A percentile compares a stretch with the other conserved stretches of the same genome.
These are phyloP conservation scores for Channa argus DNA, from an alignment of 2,113 vertebrate genomes.

Conservation along the genomic window DNA sequence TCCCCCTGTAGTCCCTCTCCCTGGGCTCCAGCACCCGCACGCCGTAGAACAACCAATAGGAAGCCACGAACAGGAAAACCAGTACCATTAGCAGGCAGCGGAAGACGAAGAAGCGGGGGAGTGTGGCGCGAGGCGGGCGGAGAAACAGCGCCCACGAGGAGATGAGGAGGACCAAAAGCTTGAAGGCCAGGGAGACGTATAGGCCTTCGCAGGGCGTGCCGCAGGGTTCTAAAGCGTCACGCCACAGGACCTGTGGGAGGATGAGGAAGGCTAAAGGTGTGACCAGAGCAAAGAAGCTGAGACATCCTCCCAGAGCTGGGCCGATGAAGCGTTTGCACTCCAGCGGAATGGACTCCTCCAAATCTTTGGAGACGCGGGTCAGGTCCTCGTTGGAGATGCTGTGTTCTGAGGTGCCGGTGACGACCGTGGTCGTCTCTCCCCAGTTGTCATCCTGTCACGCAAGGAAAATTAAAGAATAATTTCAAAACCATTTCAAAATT, in stretches of 20 bases:
- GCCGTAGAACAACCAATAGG: conserved; percentile 94
- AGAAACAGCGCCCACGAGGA: conserved; percentile 95
- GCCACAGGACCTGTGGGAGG: conserved; percentile 91
- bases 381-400: conserved; percentile 96
- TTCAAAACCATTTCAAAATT: too few relatives aligned
- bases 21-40: conserved; percentile 89
- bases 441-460: conserved; percentile 91
- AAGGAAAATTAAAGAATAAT: too few relatives aligned
- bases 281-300: conserved; percentile 91
- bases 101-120: conserved; percentile 91
- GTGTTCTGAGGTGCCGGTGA: conserved; percentile 94
- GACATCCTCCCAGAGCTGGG: conserved; percentile 81
- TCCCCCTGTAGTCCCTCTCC: conserved; percentile 88
- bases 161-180: conserved; percentile 92
- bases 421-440: conserved; percentile 94
- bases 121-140: conserved; percentile 88
- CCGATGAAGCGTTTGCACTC: conserved; percentile 91
- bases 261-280: conserved; percentile 92
- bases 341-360: conserved; percentile 91
- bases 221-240: conserved; percentile 87
- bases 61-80: conserved; percentile 91
- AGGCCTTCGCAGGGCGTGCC: conserved; percentile 93
- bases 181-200: conserved; percentile 94
- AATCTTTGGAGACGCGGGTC: conserved; percentile 91
- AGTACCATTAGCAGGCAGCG: conserved; percentile 92